Evolutionary conservation across 2,888 invertebrate species (phyloP).

Genomic region (Microctonus brassicae): DNA sequence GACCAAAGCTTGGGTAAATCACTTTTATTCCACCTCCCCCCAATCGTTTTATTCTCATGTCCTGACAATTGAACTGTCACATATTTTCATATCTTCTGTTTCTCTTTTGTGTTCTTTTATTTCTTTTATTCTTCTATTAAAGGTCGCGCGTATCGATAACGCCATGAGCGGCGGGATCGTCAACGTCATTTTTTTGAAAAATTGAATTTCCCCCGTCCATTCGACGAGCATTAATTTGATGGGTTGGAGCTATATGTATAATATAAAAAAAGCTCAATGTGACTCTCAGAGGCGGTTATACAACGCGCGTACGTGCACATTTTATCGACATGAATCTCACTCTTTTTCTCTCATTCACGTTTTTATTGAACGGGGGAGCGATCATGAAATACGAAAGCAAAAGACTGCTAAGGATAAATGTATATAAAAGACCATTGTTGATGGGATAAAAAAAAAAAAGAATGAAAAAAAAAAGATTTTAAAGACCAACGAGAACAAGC

Average conservation of each 20-base stretch:
- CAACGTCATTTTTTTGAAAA: conserved; percentile 15
- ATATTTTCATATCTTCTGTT: neutral
- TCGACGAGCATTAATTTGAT: conserved; percentile 32
- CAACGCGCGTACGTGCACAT: neutral
- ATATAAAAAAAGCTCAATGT: conserved; percentile 20
- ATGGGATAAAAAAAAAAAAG: too few relatives aligned
- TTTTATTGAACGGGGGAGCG: neutral
- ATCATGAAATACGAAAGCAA: conserved; percentile 5
- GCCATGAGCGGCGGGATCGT: neutral
- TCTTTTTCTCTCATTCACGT: too few relatives aligned
- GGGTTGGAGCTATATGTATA: neutral
- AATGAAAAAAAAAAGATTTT: neutral
- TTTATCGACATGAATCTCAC: conserved; percentile 24
- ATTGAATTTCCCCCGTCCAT: conserved; percentile 28
- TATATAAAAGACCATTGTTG: neutral
- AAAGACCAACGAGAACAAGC: neutral
- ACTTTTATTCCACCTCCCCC: neutral
- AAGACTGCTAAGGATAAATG: conserved; percentile 1
- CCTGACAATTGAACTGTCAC: neutral
- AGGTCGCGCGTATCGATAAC: neutral
- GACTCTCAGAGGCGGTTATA: conserved; percentile 8
- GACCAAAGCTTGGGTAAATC: neutral
- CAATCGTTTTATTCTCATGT: conserved; percentile 4
- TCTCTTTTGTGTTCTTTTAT: neutral
- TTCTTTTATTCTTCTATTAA: neutral